phyloP scores from a whole-genome alignment of 2,888 invertebrate species.

The Plusia festucae region DNA sequence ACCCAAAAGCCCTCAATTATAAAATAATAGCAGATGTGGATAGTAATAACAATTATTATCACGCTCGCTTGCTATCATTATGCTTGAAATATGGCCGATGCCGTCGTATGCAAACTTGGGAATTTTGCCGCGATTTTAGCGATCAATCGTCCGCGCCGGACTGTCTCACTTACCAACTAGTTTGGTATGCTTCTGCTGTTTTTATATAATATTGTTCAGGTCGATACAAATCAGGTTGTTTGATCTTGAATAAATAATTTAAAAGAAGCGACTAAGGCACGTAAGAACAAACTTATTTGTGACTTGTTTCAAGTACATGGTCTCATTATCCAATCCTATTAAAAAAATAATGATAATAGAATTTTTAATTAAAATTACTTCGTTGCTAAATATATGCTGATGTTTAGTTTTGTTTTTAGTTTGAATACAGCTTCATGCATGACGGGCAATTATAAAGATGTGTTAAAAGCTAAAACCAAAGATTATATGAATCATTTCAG shows the following conservation, averaged over 20 bases:
- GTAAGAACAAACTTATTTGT: not conserved
- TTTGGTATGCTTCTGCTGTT: constrained; percentile 28
- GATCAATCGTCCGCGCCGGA: constrained; percentile 51
- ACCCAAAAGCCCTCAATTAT: constrained; percentile 89
- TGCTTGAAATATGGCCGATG: constrained; percentile 85
- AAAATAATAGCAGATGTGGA: constrained; percentile 89
- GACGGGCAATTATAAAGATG: not conserved
- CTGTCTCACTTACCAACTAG: constrained; percentile 55
- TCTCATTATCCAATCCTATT: too few relatives aligned
- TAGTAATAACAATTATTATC: constrained; percentile 90
- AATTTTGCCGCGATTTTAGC: constrained; percentile 67
- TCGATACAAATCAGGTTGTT: constrained; percentile 12
- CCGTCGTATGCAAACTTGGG: constrained; percentile 83
- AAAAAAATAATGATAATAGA: not conserved
- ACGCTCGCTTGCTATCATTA: constrained; percentile 87
- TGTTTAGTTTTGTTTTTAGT: not conserved
- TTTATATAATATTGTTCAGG: constrained; percentile 15
- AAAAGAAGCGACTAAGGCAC: not conserved
- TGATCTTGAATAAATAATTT: constrained; percentile 9
- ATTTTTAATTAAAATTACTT: not conserved
- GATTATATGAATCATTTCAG: not conserved
- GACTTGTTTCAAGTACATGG: not conserved
- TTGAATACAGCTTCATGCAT: not conserved
- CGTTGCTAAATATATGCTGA: too few relatives aligned
- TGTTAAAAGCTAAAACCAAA: not conserved